These are phyloP conservation scores for Monopterus albus DNA, from an alignment of 2,113 vertebrate species.

Conservation along the genomic window DNA sequence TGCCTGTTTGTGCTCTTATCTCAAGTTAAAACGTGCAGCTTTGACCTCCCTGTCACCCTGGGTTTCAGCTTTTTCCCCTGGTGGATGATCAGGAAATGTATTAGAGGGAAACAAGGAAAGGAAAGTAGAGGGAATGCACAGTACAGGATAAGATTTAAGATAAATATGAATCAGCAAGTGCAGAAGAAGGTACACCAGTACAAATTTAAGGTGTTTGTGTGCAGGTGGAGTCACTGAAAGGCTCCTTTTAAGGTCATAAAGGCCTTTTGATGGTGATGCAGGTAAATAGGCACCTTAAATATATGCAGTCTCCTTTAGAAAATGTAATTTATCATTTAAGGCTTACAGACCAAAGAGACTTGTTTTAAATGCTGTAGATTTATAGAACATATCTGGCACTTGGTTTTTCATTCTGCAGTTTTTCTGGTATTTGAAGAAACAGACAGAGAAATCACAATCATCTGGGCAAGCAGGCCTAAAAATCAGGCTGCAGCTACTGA, in stretches of 20 bases:
- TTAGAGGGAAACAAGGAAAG: not conserved
- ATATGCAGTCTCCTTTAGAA: slow-evolving; percentile 14
- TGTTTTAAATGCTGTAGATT: not conserved
- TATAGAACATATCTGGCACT: not conserved
- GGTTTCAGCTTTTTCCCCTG: not conserved
- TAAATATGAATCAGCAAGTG: not conserved
- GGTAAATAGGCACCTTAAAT: slow-evolving; percentile 26
- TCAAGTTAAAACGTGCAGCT: slow-evolving; percentile 19
- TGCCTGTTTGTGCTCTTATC: slow-evolving; percentile 23
- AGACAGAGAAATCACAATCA: too few relatives aligned
- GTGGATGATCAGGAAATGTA: not conserved
- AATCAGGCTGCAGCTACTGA: slow-evolving; percentile 60
- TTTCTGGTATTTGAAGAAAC: not conserved
- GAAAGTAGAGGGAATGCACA: not conserved
- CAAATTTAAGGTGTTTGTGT: not conserved
- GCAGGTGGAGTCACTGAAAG: not conserved
- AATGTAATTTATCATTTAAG: not conserved
- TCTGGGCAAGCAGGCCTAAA: not conserved
- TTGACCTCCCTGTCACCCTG: slow-evolving; percentile 12
- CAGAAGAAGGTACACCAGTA: not conserved
- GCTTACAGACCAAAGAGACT: slow-evolving; percentile 26
- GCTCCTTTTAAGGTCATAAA: not conserved
- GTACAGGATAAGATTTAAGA: not conserved
- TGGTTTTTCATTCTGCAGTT: not conserved
- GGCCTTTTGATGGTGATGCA: not conserved